A percentile compares a stretch with the other conserved stretches of the same genome.
phyloP scores from a whole-genome alignment of 2,113 vertebrate species.

The Pao palembangensis region DNA sequence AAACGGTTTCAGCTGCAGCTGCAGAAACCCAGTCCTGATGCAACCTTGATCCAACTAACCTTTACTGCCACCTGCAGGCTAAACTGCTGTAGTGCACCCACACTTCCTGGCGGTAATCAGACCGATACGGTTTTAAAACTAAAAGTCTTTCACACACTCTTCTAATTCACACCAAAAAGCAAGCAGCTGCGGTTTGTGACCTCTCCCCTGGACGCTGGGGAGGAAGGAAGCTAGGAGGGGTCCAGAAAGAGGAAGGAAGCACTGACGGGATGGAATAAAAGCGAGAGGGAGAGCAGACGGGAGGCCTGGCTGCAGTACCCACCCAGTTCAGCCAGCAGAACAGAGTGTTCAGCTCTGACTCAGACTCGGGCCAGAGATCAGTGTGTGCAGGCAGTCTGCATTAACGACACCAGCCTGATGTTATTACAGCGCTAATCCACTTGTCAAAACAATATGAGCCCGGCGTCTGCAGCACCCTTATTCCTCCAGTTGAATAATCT shows the following conservation, averaged over 20 bases:
- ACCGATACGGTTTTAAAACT: no score
- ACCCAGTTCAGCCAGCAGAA: conserved; percentile 38
- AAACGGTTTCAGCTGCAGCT: no score
- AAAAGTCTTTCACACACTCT: no score
- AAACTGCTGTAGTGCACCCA: no score
- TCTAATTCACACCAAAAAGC: not conserved
- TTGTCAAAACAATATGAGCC: conserved; percentile 66
- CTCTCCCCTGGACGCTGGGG: conserved; percentile 15
- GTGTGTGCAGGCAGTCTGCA: conserved; percentile 59
- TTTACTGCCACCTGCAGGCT: no score
- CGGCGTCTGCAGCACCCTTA: conserved; percentile 46
- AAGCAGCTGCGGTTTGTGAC: conserved; percentile 8
- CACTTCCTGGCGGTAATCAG: no score
- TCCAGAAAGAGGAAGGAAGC: conserved; percentile 36
- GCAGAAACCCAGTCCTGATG: no score
- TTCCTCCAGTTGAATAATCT: conserved; percentile 46
- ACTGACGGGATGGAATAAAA: conserved; percentile 13
- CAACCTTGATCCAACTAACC: no score
- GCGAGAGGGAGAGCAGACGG: conserved; percentile 12
- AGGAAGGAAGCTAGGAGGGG: conserved; percentile 38
- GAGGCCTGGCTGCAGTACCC: conserved; percentile 29
- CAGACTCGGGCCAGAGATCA: conserved; percentile 37
- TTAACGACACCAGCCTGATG: conserved; percentile 54
- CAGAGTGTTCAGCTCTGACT: conserved; percentile 31
- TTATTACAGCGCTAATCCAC: conserved; percentile 66